These are phyloP conservation scores for Halyomorpha halys DNA, from an alignment of 1,140 invertebrate genomes.

Conservation along the genomic window DNA sequence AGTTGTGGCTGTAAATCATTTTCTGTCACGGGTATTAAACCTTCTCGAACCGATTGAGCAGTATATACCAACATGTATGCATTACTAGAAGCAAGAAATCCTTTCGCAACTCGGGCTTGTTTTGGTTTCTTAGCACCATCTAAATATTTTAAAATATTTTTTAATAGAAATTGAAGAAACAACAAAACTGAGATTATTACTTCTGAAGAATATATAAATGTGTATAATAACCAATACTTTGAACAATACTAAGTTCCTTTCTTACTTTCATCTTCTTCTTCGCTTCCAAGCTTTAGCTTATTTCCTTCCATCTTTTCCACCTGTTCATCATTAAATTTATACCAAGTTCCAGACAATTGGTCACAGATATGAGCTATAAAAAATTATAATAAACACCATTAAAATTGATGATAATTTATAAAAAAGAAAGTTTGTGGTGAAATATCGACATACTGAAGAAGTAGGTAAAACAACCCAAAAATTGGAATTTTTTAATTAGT, in stretches of 20 bases:
- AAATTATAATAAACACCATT: too few species aligned
- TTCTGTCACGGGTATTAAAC: conserved; percentile 17
- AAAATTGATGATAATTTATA: too few species aligned
- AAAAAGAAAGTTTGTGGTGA: too few species aligned
- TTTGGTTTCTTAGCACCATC: conserved; percentile 38
- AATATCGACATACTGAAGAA: too few species aligned
- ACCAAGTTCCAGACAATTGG: conserved; percentile 46
- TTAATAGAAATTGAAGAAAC: too few species aligned
- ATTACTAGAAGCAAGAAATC: conserved; percentile 42
- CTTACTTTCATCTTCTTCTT: conserved; percentile 41
- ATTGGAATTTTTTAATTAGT: too few species aligned
- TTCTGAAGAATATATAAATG: too few species aligned
- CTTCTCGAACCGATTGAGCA: conserved; percentile 19
- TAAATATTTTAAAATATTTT: conserved; percentile 23
- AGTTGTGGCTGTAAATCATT: conserved; percentile 22
- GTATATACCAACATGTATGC: conserved; percentile 60
- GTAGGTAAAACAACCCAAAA: too few species aligned
- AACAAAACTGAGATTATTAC: too few species aligned
- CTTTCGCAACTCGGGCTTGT: conserved; percentile 39
- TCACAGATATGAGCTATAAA: conserved; percentile 46
- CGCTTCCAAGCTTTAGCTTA: conserved; percentile 41
- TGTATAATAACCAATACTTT: neutral
- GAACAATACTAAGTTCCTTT: neutral
- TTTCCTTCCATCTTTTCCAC: conserved; percentile 50
- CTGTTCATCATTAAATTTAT: conserved; percentile 59